These are phyloP conservation scores for Stomatorhinus walkeri DNA, from an alignment of 2,797 vertebrate species.

Conservation along the genomic window DNA sequence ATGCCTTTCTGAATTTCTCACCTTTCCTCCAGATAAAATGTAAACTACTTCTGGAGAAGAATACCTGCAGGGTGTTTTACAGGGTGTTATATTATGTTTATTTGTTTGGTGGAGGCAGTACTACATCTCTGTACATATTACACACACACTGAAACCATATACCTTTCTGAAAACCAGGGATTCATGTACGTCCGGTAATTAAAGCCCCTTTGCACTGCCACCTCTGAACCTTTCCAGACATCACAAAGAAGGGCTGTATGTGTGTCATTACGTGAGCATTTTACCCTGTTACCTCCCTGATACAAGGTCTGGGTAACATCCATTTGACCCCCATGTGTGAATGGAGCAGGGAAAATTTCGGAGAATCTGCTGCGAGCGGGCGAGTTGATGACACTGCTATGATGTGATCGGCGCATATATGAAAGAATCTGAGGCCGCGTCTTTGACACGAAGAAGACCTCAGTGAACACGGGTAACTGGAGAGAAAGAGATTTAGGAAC, in stretches of 20 bases:
- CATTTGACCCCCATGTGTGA: background rate
- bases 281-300: background rate
- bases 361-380: background rate
- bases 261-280: background rate
- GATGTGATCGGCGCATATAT: background rate
- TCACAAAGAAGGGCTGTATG: background rate
- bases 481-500: background rate
- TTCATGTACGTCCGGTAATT: background rate
- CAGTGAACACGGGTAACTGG: background rate
- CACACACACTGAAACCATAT: background rate
- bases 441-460: background rate
- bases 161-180: background rate
- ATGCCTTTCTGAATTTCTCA: background rate
- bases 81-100: background rate
- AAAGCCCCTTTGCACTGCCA: background rate
- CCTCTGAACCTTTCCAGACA: background rate
- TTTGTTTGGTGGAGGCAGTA: background rate
- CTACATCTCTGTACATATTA: background rate
- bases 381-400: background rate
- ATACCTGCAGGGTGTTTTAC: background rate
- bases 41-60: background rate
- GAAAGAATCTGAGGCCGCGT: background rate
- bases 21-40: background rate
- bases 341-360: background rate
- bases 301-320: background rate